Evolutionary conservation across 2,797 vertebrate species (phyloP).

Genomic region (Falco peregrinus): DNA sequence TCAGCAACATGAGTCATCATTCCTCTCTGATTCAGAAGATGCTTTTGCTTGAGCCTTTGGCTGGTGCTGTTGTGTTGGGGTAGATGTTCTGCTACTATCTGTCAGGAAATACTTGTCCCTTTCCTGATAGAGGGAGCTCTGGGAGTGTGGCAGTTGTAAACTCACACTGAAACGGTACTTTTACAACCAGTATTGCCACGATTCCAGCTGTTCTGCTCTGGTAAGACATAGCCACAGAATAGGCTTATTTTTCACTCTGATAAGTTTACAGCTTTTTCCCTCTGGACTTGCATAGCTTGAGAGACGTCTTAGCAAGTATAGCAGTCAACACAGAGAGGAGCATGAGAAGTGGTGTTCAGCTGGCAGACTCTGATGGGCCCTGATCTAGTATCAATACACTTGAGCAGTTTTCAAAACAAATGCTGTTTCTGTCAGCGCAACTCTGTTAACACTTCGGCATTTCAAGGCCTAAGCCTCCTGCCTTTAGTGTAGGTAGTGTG

Average conservation of each 20-base stretch:
- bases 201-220: not conserved
- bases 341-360: not conserved
- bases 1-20: not conserved
- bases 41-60: not conserved
- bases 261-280: not conserved
- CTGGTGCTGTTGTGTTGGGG: not conserved
- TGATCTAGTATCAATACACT: not conserved
- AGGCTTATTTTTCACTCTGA: not conserved
- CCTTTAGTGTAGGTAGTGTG: not conserved
- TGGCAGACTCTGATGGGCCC: not conserved
- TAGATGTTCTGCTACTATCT: not conserved
- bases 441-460: conserved; percentile 1
- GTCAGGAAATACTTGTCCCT: not conserved
- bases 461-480: conserved; percentile 9
- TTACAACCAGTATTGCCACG: not conserved
- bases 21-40: not conserved
- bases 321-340: not conserved
- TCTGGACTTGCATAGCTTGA: not conserved
- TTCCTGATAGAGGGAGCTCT: not conserved
- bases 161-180: not conserved
- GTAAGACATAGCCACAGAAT: not conserved
- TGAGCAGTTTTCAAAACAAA: conserved; percentile 30
- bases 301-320: not conserved
- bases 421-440: conserved; percentile 2
- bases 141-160: not conserved